Conservation (phyloP, 2,888 invertebrate species). For the Nephrotoma flavescens region DNA sequence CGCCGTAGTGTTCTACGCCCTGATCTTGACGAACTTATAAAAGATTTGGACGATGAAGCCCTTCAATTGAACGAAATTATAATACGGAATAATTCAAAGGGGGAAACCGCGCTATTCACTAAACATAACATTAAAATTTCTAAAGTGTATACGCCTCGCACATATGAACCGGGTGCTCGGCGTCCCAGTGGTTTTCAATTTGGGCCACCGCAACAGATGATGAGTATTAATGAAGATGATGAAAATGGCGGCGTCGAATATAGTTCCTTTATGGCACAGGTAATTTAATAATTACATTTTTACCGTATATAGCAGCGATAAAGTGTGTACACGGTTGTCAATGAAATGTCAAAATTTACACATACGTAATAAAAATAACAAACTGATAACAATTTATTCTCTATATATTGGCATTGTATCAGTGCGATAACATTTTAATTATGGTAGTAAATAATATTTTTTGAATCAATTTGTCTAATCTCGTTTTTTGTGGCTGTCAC, state of each 20-base stretch:
- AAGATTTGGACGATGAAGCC: slow-evolving; percentile 22
- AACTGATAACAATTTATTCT: neutral
- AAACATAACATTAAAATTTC: neutral
- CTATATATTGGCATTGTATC: neutral
- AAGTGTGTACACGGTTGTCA: neutral
- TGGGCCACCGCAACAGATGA: neutral
- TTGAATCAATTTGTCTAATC: neutral
- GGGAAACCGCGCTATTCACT: neutral
- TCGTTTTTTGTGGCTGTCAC: neutral
- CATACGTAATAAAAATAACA: neutral
- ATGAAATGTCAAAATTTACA: neutral
- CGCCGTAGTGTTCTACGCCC: slow-evolving; percentile 16
- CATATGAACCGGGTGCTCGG: neutral
- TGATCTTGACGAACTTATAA: slow-evolving; percentile 26
- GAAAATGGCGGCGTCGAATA: neutral
- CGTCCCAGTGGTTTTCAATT: neutral
- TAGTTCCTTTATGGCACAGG: neutral
- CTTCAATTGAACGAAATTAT: slow-evolving; percentile 20
- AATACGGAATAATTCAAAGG: neutral
- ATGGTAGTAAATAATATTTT: neutral
- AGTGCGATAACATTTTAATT: neutral
- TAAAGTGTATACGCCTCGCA: neutral
- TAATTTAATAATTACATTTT: neutral
- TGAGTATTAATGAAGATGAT: neutral
- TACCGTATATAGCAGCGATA: neutral